phyloP scores from a whole-genome alignment of 2,113 vertebrate species.

The Cephalopterus ornatus region DNA sequence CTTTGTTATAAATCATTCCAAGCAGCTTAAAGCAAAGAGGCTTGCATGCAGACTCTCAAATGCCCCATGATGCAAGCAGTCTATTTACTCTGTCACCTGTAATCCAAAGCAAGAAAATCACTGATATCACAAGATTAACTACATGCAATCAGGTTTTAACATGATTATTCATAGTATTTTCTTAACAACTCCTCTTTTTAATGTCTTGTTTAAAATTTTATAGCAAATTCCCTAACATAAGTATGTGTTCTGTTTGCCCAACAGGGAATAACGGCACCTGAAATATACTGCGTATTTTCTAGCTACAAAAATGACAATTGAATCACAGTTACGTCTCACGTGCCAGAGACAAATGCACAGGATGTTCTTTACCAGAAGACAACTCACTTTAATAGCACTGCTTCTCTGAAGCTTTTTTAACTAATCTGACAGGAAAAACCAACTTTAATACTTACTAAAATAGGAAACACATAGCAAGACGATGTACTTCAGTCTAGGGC shows the following conservation, averaged over 20 bases:
- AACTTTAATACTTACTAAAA: not conserved
- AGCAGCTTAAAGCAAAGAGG: not conserved
- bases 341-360: not conserved
- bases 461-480: not conserved
- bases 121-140: not conserved
- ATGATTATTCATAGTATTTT: not conserved
- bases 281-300: not conserved
- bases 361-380: not conserved
- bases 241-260: not conserved
- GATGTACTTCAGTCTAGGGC: not conserved
- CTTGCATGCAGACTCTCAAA: not conserved
- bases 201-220: not conserved
- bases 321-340: not conserved
- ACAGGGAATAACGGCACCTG: not conserved
- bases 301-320: not conserved
- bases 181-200: not conserved
- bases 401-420: not conserved
- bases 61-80: not conserved
- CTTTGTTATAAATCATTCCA: not conserved
- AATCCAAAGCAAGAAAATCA: not conserved
- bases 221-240: not conserved
- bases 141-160: accelerated
- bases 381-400: not conserved
- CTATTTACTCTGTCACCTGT: not conserved
- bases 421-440: not conserved